Evolutionary conservation across 2,797 vertebrate genomes (phyloP).

Genomic region (Cottoperca gobio): DNA sequence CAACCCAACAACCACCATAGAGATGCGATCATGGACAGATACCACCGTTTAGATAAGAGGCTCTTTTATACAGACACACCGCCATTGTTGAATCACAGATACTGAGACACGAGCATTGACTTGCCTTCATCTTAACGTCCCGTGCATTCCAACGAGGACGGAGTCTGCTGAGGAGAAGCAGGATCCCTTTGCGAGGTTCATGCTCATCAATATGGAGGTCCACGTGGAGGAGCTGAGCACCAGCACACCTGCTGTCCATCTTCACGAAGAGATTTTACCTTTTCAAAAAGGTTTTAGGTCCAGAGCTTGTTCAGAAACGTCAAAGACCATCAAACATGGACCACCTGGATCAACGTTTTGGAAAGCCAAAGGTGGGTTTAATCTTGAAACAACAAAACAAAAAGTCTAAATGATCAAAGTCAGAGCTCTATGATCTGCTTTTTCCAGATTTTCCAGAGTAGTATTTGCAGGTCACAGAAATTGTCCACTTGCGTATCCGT

Average conservation of each 20-base stretch:
- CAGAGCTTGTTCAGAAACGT: background rate
- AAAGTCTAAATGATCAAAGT: background rate
- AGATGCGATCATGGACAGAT: background rate
- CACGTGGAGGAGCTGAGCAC: conserved; percentile 67
- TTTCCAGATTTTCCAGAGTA: background rate
- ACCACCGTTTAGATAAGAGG: background rate
- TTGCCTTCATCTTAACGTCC: conserved; percentile 83
- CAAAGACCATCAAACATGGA: conserved; percentile 1
- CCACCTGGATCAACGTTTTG: background rate
- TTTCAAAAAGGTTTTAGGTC: background rate
- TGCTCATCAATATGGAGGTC: conserved; percentile 71
- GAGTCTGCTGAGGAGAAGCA: conserved; percentile 74
- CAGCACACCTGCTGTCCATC: conserved; percentile 60
- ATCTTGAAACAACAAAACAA: background rate
- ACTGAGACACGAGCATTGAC: conserved; percentile 18
- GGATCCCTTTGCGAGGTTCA: conserved; percentile 67
- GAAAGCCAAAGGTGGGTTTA: background rate
- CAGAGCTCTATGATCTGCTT: background rate
- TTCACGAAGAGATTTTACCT: background rate
- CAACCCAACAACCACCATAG: background rate
- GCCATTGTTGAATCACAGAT: background rate
- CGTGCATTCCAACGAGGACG: conserved; percentile 79
- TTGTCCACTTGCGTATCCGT: conserved; percentile 44
- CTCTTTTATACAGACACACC: background rate
- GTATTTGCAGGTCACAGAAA: conserved; percentile 20